Conservation (phyloP, 2,113 vertebrate genomes). For the Polypterus bichir region DNA sequence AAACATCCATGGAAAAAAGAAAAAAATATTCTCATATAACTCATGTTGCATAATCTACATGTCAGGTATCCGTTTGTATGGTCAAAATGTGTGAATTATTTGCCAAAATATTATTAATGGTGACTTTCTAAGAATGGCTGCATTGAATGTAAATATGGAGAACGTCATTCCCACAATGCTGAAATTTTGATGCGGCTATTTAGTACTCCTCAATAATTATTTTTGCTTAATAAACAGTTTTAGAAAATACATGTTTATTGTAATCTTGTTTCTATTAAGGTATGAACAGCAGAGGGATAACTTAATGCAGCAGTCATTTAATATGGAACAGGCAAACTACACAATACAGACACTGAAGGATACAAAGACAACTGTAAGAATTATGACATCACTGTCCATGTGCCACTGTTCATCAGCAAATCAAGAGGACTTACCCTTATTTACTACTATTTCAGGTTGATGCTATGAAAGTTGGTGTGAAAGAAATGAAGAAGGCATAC, state of each 20-base stretch:
- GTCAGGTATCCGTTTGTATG: too few relatives aligned
- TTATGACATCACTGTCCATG: not conserved
- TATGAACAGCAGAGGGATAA: slow-evolving; percentile 91
- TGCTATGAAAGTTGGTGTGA: slow-evolving; percentile 89
- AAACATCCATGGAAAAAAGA: too few relatives aligned
- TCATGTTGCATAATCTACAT: too few relatives aligned
- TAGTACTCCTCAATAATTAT: too few relatives aligned
- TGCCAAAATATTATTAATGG: not conserved
- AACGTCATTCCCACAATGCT: too few relatives aligned
- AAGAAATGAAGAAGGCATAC: slow-evolving; percentile 98
- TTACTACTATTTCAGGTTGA: slow-evolving; percentile 62
- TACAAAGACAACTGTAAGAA: slow-evolving; percentile 89
- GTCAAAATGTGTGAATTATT: not conserved
- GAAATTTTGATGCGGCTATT: too few relatives aligned
- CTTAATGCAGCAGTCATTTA: slow-evolving; percentile 92
- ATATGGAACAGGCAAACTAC: slow-evolving; percentile 98
- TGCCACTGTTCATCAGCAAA: too few relatives aligned
- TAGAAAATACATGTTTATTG: not conserved
- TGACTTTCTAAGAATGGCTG: not conserved
- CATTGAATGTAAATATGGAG: too few relatives aligned
- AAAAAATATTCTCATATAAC: too few relatives aligned
- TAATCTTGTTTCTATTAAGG: slow-evolving; percentile 52
- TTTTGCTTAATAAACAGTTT: too few relatives aligned
- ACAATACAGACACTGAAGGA: slow-evolving; percentile 93
- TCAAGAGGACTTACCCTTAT: slow-evolving; percentile 1